These are phyloP conservation scores for Acanthosepion esculentum DNA, from an alignment of 2,888 invertebrate genomes.

Conservation along the genomic window DNA sequence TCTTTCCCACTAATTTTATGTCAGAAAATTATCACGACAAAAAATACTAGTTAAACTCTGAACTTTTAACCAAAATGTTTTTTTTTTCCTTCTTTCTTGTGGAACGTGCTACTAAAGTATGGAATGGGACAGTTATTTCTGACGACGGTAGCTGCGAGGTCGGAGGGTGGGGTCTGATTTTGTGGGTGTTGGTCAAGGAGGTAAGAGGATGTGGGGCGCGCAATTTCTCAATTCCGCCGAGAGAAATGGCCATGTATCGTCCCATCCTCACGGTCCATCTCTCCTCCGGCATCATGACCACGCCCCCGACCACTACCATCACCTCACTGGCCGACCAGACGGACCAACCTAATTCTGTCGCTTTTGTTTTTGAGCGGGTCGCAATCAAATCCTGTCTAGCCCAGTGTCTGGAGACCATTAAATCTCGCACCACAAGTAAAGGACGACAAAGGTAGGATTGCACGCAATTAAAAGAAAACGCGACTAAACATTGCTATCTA, in stretches of 20 bases:
- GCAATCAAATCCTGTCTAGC: conserved; percentile 18
- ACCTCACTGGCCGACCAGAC: not conserved
- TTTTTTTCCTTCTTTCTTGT: not conserved
- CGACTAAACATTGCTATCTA: not conserved
- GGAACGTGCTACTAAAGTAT: not conserved
- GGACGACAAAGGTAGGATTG: not conserved
- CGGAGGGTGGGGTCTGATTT: not conserved
- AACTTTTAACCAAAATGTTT: not conserved
- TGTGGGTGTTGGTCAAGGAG: not conserved
- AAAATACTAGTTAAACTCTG: not conserved
- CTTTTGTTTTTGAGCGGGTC: not conserved
- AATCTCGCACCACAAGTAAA: not conserved
- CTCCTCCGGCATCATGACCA: not conserved
- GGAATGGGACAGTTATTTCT: not conserved
- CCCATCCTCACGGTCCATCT: not conserved
- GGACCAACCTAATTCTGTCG: not conserved
- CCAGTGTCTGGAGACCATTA: not conserved
- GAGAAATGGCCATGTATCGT: not conserved
- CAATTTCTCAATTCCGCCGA: not conserved
- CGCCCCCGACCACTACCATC: too few species aligned
- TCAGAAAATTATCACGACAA: not conserved
- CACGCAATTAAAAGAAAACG: not conserved
- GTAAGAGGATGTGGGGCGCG: not conserved
- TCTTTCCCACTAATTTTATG: not conserved
- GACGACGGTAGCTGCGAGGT: not conserved